Evolutionary conservation across 2,888 invertebrate genomes (phyloP), one percentile per base, ranked within the genome.

Genomic region (Vandiemenella viatica): DNA sequence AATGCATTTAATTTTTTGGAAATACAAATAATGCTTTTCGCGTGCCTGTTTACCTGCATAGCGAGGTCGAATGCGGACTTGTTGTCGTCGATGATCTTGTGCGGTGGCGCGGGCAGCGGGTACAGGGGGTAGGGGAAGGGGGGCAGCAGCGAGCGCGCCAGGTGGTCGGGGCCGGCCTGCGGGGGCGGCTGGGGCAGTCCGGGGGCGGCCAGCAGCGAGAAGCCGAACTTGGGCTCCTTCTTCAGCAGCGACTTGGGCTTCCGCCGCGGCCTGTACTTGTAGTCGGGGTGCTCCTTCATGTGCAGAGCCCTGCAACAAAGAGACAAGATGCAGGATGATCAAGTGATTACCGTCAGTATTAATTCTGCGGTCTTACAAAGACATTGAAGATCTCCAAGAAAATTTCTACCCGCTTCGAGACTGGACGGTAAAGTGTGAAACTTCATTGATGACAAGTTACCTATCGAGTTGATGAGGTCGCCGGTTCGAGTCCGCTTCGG

Each of bases 211-310:
- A 51, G 46, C 41, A 53, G 50, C n/a, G 77, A 75, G 64, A 80
- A 82, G 5, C 79, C 78, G 61, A 79, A 82, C 61, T 83, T 83
- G 19, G 79, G 77, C 58, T 84, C 84, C 58, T 84, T 84, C 65
- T 88, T 88, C 55, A 85, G 75, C 13, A 87, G 71, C 0, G 87
- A 83, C 65, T 89, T 89, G 4, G 89, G 89, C 67, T 90, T 89
- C 61, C 89, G 72, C 48, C 89, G 73, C 10, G 89, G 89, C 41
- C 89, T 76, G 70, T 89, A 90, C 68, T 90, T 90, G 74, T 90
- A 90, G 69, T 90, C 89, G 5, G 89, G 90, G 61, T 89, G 89
- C 63, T 90, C 89, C 68, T 88, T 89, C 89, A 90, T 90, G 73
- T 90, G 89, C 10, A 90, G 74, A 32, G 89, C 88, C 65, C 89